Base-by-base conservation (phyloP, 2,113 vertebrate genomes). In the Edolisoma coerulescens region DNA sequence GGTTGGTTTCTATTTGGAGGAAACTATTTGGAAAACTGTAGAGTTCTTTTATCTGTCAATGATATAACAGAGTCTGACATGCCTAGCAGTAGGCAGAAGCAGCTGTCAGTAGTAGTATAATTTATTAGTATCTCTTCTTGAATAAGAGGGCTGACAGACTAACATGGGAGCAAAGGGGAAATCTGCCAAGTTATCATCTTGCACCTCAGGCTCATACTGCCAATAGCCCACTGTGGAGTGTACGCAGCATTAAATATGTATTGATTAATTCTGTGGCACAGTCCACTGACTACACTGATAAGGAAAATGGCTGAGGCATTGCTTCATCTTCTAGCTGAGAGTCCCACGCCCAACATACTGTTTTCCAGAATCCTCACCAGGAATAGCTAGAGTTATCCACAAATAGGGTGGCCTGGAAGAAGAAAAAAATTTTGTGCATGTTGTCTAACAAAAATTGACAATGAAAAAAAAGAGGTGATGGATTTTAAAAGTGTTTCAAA, bases 61-160 rank as follows among this genome's bases (percentile, higher is more conserved):
- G 89, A 75, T 97, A 41, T 95, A 97, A 97, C 76, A 74, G 67
- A 53, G 91, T 95, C 87, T 96, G 95, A 93, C 93, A 94, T 93
- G 81, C 71, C 80, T 96, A 97, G 77, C 84, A 96, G 74, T 80
- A 65, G 91, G 81, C 84, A 98, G 91, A 97, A 95, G 82, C 92
- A 90, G 41, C 92, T 97, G 96, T 97, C 95, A 97, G 69, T 81
- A 73, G 61, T 90, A 73, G 80, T 93, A 85, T 80, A 96, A 96
- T 97, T 97, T 96, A 94, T 97, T 93, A 91, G 65, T 35, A 54
- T 96, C 44, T 69, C 35, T 91, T 95, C 91, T 84, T 84, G 54
- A 87, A 64, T 60, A 89, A 94, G 68, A 77, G 33, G 13, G 26
- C 75, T 96, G 88, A 91, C 93, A 88, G 79, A n/a, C 52, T 91